Evolutionary conservation across 35 echinoderm and acorn worm species (phyloP).

Genomic region (Nesometra sesokonis): DNA sequence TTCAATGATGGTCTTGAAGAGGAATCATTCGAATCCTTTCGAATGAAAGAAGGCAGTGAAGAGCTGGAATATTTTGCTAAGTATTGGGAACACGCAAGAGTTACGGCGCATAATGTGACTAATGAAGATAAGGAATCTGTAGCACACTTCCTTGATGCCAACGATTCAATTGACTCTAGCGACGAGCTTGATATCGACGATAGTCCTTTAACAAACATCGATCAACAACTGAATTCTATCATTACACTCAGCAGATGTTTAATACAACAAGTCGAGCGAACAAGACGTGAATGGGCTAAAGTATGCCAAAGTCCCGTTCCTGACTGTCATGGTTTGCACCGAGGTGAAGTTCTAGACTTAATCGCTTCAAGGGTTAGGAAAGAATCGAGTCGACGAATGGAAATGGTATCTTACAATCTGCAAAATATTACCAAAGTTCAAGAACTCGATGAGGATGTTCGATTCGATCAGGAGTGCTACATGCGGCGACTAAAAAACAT

Average conservation of each 20-base stretch:
- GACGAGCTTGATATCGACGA: neutral
- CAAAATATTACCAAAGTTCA: neutral
- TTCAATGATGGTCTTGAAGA: neutral
- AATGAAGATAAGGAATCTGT: neutral
- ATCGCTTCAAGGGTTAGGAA: neutral
- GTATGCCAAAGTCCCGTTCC: neutral
- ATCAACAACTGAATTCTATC: neutral
- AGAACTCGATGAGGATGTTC: neutral
- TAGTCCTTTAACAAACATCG: neutral
- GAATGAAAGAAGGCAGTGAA: neutral
- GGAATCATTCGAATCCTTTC: neutral
- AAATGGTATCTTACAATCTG: neutral
- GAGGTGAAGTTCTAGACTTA: neutral
- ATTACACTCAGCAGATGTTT: neutral
- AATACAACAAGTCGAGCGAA: neutral
- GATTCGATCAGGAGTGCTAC: neutral
- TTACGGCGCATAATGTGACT: neutral
- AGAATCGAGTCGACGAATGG: neutral
- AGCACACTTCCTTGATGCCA: neutral
- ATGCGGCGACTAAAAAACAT: neutral
- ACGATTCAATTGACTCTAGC: neutral
- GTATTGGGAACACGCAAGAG: neutral
- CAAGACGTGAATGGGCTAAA: neutral
- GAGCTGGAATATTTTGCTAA: neutral
- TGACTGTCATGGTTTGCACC: neutral